Conservation (phyloP, 2,888 invertebrate species). For the Heliconius charithonia region DNA sequence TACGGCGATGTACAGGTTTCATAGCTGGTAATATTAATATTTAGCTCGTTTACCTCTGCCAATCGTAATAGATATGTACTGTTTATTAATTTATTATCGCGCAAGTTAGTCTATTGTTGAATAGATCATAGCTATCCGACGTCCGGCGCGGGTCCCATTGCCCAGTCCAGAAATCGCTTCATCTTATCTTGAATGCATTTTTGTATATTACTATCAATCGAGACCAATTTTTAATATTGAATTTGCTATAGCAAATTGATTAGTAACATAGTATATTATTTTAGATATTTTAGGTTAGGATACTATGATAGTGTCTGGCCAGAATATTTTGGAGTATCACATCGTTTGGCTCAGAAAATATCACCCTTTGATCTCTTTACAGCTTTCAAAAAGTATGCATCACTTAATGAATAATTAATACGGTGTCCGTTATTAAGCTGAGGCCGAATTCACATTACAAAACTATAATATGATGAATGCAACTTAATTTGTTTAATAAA, state of each 20-base stretch:
- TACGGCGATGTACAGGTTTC: constrained; percentile 82
- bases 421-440: constrained; percentile 64
- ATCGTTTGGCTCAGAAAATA: constrained; percentile 84
- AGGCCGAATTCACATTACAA: constrained; percentile 27
- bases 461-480: background rate
- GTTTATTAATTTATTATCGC: constrained; percentile 82
- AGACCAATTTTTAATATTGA: constrained; percentile 81
- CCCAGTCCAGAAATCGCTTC: constrained; percentile 61
- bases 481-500: background rate
- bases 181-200: constrained; percentile 77
- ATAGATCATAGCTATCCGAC: constrained; percentile 83
- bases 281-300: constrained; percentile 84
- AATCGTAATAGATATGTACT: constrained; percentile 82
- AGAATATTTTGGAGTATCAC: constrained; percentile 83
- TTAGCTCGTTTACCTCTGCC: constrained; percentile 84
- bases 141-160: constrained; percentile 64
- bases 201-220: constrained; percentile 75
- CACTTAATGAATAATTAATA: constrained; percentile 78
- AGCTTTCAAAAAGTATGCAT: constrained; percentile 82
- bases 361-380: constrained; percentile 83
- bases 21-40: constrained; percentile 83
- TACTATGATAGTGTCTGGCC: constrained; percentile 84
- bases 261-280: constrained; percentile 81
- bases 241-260: constrained; percentile 80
- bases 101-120: constrained; percentile 81